Base-by-base conservation (phyloP, 2,797 vertebrate species). In the Sebastes paucispinis region DNA sequence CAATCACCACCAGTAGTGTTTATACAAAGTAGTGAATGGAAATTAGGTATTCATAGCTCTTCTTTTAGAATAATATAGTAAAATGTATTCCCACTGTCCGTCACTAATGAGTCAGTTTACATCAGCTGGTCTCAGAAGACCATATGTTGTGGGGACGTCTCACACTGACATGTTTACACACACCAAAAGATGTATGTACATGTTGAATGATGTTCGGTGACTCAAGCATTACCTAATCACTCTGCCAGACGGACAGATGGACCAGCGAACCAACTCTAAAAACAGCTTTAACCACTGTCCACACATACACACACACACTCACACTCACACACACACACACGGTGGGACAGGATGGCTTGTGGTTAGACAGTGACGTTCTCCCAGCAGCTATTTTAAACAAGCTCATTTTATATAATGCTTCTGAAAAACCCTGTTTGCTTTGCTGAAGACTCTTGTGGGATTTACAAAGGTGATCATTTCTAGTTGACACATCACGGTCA, bases 171-270 rank as follows among this genome's bases (percentile, higher is more conserved):
- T 79, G 83, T 86, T 80, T 76, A 70, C 73, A 66, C 66, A 70
- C 60, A 64, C 68, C 52, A 0, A 62, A 16, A 64, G 34, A 69
- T 12, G 22, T 16, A 34, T 1, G 12, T 18, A n/a, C 39, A 43
- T 22, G 50, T 62, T 43, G 77, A 77, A 55, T 82, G 66, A 85
- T 32, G 31, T 64, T 36, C 12, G 12, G 69, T 88, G 88, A 88
- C 75, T 91, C 88, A 68, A 75, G 55, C 77, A 25, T 87, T 79
- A 77, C 85, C 63, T 79, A 81, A 90, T 85, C 81, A 50, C 71
- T 66, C 34, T 65, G 69, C 79, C 85, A 91, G 88, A 89, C 88
- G 64, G 82, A 79, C 84, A 82, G 89, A 90, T 85, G 81, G 90
- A 87, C 74, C 50, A 74, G 68, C 58, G 74, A 80, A 82, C 77